These are phyloP conservation scores for Rhabdophis nuchalis DNA, from an alignment of 2,797 vertebrate genomes.

Conservation along the genomic window DNA sequence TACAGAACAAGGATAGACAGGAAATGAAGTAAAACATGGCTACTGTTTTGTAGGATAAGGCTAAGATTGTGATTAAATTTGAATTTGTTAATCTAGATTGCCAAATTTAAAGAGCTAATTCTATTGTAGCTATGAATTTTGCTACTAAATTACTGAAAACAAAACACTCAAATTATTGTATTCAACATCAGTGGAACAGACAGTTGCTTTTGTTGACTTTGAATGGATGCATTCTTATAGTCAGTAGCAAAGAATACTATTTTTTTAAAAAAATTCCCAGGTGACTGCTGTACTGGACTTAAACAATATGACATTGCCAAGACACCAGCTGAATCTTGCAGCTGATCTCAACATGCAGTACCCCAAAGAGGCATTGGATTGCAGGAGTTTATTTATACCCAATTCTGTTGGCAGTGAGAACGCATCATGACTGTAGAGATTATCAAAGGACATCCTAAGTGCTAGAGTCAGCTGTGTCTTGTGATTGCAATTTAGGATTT, in stretches of 20 bases:
- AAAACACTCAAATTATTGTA: rapidly evolving
- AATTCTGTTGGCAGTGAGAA: constrained; percentile 64
- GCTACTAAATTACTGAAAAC: rapidly evolving
- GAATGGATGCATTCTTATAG: background rate
- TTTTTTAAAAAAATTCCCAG: background rate
- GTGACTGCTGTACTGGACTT: background rate
- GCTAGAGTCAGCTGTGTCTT: constrained; percentile 67
- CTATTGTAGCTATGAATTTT: rapidly evolving
- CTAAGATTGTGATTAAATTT: background rate
- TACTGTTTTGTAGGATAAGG: background rate
- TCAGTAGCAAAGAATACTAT: background rate
- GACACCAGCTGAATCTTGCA: background rate
- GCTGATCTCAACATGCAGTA: constrained; percentile 33
- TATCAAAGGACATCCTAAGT: constrained; percentile 65
- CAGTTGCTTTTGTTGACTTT: background rate
- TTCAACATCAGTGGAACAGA: background rate
- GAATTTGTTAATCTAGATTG: background rate
- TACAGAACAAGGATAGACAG: background rate
- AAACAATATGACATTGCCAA: rapidly evolving
- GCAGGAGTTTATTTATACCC: constrained; percentile 70
- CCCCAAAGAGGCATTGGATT: constrained; percentile 53
- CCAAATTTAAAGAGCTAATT: background rate
- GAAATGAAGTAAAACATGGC: background rate
- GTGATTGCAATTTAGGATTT: constrained; percentile 63
- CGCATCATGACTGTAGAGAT: constrained; percentile 62